phyloP scores from a whole-genome alignment of 2,113 vertebrate genomes.

The Malaclemys terrapin region DNA sequence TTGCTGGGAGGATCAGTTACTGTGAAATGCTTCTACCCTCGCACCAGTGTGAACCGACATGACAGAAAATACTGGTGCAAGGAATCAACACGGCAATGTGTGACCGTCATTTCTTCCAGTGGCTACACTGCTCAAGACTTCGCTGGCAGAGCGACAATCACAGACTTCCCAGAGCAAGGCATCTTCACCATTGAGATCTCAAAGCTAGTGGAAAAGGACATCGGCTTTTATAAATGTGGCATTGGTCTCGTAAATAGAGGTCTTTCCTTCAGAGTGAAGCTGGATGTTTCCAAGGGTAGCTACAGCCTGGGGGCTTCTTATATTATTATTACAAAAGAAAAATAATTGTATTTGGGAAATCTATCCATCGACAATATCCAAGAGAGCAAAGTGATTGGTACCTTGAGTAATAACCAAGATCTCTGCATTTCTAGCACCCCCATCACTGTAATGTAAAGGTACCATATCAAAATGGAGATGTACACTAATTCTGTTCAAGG shows the following conservation, averaged over 20 bases:
- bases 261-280: slow-evolving; percentile 60
- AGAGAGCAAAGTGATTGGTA: neutral
- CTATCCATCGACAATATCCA: rapidly evolving
- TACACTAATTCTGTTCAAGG: neutral
- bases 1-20: neutral
- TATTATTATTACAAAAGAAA: rapidly evolving
- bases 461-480: neutral
- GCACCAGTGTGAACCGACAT: slow-evolving; percentile 54
- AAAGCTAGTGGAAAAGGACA: neutral
- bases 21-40: slow-evolving; percentile 78
- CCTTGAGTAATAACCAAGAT: neutral
- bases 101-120: slow-evolving; percentile 16
- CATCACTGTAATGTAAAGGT: neutral
- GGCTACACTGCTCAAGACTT: neutral
- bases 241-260: slow-evolving; percentile 59
- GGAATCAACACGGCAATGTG: neutral
- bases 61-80: slow-evolving; percentile 81
- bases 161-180: slow-evolving; percentile 2
- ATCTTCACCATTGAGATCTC: slow-evolving; percentile 65
- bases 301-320: rapidly evolving
- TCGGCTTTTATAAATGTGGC: slow-evolving; percentile 76
- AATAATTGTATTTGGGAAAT: rapidly evolving
- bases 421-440: rapidly evolving
- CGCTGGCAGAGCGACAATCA: slow-evolving; percentile 24
- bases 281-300: slow-evolving; percentile 74